A percentile compares a stretch with the other conserved stretches of the same genome.
phyloP scores from a whole-genome alignment of 2,888 invertebrate species.

The Agrilus mali region DNA sequence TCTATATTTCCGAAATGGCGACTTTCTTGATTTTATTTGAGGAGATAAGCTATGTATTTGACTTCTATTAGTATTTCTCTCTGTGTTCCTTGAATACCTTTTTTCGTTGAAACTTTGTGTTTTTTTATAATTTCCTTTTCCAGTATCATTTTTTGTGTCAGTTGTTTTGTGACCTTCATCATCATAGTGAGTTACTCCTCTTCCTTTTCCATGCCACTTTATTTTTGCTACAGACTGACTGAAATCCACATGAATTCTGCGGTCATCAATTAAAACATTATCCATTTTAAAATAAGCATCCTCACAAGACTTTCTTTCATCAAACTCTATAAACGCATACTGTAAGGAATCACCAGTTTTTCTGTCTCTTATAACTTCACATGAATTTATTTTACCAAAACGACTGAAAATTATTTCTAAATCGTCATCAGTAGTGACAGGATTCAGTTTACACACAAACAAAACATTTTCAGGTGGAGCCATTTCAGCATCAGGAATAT shows the following conservation, averaged over 20 bases:
- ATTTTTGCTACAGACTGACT: conserved; percentile 96
- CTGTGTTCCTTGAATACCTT: too few relatives aligned
- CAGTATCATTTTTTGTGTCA: conserved; percentile 16
- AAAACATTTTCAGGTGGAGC: conserved; percentile 98
- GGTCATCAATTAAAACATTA: conserved; percentile 96
- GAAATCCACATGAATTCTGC: conserved; percentile 98
- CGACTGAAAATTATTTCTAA: conserved; percentile 95
- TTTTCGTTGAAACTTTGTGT: too few relatives aligned
- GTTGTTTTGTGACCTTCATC: conserved; percentile 23
- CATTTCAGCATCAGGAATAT: conserved; percentile 92
- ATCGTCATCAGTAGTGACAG: conserved; percentile 94
- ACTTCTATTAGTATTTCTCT: too few relatives aligned
- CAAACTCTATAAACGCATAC: conserved; percentile 98
- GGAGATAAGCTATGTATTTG: too few relatives aligned
- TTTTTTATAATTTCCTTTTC: conserved; percentile 15
- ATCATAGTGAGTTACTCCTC: conserved; percentile 53
- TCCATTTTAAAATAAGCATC: conserved; percentile 99
- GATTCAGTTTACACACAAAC: conserved; percentile 98
- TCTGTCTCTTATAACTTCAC: conserved; percentile 92
- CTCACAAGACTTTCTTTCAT: conserved; percentile 84
- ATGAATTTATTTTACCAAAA: conserved; percentile 86
- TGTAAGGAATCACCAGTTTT: conserved; percentile 90
- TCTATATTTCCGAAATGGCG: too few relatives aligned
- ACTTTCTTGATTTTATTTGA: too few relatives aligned
- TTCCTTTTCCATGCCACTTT: conserved; percentile 80